These are phyloP conservation scores for Aegypius monachus DNA, from an alignment of 2,113 vertebrate species.

Conservation along the genomic window DNA sequence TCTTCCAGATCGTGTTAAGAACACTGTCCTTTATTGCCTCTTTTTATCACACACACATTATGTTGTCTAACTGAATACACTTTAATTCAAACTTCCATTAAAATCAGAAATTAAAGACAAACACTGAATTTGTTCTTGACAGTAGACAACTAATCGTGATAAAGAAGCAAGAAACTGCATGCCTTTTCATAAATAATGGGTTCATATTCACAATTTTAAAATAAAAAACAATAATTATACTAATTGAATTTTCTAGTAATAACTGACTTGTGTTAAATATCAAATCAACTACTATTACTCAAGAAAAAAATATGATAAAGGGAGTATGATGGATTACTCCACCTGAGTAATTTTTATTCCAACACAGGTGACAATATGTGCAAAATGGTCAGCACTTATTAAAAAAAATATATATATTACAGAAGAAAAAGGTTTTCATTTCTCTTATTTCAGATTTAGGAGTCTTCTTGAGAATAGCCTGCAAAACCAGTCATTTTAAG, in stretches of 20 bases:
- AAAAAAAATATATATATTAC: background rate
- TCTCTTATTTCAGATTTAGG: background rate
- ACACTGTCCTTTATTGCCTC: background rate
- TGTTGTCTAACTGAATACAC: background rate
- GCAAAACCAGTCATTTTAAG: background rate
- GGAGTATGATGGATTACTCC: too few species aligned
- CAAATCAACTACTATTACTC: background rate
- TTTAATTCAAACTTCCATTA: background rate
- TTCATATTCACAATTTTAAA: background rate
- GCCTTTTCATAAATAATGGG: background rate
- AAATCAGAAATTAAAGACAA: background rate
- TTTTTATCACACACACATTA: background rate
- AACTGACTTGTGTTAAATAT: background rate
- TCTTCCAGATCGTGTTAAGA: background rate
- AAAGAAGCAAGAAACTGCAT: background rate
- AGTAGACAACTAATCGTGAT: background rate
- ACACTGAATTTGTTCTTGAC: background rate
- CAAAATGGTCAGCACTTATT: background rate
- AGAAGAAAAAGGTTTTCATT: background rate
- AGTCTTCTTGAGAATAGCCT: background rate
- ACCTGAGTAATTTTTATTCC: background rate
- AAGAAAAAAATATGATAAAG: background rate
- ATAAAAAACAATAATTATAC: rapidly evolving
- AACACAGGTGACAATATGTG: background rate
- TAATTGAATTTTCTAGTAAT: background rate